Conservation (phyloP, 1,140 invertebrate species). For the Dermatophagoides farinae region DNA sequence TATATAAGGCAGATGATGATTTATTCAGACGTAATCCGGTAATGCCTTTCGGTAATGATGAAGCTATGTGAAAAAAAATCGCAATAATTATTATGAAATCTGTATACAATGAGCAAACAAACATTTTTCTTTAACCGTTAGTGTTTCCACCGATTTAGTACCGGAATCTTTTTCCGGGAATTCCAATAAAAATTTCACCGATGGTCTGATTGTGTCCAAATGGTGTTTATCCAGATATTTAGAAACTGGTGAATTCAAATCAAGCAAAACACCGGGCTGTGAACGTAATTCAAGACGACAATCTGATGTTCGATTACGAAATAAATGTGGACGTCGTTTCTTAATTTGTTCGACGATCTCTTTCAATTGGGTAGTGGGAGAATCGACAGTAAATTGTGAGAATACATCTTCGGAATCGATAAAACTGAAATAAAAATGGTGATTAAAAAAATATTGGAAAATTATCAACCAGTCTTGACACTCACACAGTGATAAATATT, state of each 20-base stretch:
- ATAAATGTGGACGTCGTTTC: slow-evolving; percentile 20
- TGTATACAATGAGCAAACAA: background rate
- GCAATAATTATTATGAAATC: too few relatives aligned
- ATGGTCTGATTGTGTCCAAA: too few relatives aligned
- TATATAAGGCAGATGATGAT: background rate
- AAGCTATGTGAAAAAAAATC: background rate
- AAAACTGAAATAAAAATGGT: slow-evolving; percentile 1
- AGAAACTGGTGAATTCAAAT: background rate
- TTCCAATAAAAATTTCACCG: too few relatives aligned
- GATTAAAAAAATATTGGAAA: background rate
- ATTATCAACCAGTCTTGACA: slow-evolving; percentile 6
- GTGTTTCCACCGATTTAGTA: background rate
- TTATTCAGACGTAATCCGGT: background rate
- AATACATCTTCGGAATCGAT: slow-evolving; percentile 26
- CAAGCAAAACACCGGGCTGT: background rate
- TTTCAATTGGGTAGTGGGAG: slow-evolving; percentile 24
- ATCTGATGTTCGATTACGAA: background rate
- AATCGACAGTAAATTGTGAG: slow-evolving; percentile 28
- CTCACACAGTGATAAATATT: slow-evolving; percentile 25
- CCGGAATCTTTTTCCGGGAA: too few relatives aligned
- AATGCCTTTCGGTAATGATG: background rate
- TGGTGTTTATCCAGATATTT: too few relatives aligned
- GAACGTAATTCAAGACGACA: background rate
- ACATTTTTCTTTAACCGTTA: background rate
- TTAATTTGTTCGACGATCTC: slow-evolving; percentile 28